These are phyloP conservation scores for Spatulosminthurus flaviceps DNA, from an alignment of 2,888 invertebrate genomes.

Conservation along the genomic window DNA sequence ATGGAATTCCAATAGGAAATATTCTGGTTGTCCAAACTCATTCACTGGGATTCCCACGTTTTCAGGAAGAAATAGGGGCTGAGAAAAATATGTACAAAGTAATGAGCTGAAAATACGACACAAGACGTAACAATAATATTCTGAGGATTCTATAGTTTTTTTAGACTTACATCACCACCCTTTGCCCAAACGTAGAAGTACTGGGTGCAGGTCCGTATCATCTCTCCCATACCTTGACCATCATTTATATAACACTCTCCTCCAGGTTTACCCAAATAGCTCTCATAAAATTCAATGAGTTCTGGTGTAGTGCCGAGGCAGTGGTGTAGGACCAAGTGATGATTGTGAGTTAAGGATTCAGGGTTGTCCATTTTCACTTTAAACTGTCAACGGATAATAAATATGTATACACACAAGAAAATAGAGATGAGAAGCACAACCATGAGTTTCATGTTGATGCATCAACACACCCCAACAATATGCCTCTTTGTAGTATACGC, in stretches of 20 bases:
- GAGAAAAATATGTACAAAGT: too few species aligned
- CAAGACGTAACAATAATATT: not conserved
- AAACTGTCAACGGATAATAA: too few species aligned
- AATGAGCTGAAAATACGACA: too few species aligned
- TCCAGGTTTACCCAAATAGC: constrained; percentile 1
- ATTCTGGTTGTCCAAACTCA: constrained; percentile 75
- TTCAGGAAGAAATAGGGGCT: constrained; percentile 83
- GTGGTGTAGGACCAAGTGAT: not conserved
- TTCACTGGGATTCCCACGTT: constrained; percentile 83
- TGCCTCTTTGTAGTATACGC: not conserved
- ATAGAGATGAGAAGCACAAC: too few species aligned
- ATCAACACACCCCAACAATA: constrained; percentile 26
- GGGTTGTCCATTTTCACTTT: not conserved
- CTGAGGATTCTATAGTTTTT: not conserved
- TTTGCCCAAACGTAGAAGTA: constrained; percentile 35
- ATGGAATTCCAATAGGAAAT: constrained; percentile 90
- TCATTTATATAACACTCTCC: not conserved
- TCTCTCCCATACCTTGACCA: not conserved
- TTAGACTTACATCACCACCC: constrained; percentile 38
- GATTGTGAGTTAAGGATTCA: constrained; percentile 9
- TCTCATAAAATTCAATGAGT: not conserved
- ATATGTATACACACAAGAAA: too few species aligned
- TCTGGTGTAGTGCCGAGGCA: constrained; percentile 26
- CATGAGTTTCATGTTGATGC: too few species aligned
- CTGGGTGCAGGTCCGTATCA: not conserved